Evolutionary conservation across 2,113 vertebrate species (phyloP).

Genomic region (Solenodon paradoxus): DNA sequence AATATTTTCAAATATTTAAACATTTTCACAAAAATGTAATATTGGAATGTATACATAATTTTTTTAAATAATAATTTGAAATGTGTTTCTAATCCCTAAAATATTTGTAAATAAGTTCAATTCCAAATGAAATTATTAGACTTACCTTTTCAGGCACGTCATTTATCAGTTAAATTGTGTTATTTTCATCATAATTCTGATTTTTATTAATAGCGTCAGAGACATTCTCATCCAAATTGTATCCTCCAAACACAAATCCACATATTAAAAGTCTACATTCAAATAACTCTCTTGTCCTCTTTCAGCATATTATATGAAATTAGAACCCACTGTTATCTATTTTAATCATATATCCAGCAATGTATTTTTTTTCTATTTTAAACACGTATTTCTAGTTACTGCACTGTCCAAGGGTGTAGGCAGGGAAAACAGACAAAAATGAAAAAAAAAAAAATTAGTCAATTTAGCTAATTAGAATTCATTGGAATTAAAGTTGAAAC

Average conservation of each 20-base stretch:
- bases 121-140: not conserved
- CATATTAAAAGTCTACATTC: not conserved
- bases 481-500: too few relatives aligned
- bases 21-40: not conserved
- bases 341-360: not conserved
- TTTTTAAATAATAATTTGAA: not conserved
- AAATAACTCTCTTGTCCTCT: not conserved
- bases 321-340: not conserved
- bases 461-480: too few relatives aligned
- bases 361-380: not conserved
- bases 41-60: not conserved
- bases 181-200: not conserved
- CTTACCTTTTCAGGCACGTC: not conserved
- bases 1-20: not conserved
- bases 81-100: not conserved
- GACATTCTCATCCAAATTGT: not conserved
- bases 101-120: too few relatives aligned
- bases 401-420: not conserved
- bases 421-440: not conserved
- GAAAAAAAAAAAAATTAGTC: not conserved
- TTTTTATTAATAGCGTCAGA: not conserved
- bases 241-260: not conserved
- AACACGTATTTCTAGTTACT: not conserved
- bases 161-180: not conserved
- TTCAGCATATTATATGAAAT: not conserved